These are phyloP conservation scores for Amphiura filiformis DNA, from an alignment of 35 echinoderm and acorn worm species.

Conservation along the genomic window DNA sequence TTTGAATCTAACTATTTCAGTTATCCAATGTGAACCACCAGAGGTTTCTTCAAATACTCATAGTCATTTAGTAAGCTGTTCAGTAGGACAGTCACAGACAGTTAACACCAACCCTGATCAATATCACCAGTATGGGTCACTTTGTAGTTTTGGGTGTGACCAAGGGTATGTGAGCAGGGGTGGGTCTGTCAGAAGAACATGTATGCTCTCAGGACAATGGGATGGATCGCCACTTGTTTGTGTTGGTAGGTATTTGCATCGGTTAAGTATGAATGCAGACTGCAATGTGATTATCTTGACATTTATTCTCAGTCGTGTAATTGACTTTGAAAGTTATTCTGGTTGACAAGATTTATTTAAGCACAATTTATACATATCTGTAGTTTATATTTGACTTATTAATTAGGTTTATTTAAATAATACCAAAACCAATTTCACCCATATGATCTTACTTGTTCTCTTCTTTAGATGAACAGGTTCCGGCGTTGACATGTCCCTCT, in stretches of 20 bases:
- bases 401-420: no score
- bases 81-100: not conserved
- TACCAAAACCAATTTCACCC: no score
- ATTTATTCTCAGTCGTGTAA: no score
- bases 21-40: slow-evolving; percentile 37
- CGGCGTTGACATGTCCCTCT: not conserved
- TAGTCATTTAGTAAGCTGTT: not conserved
- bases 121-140: not conserved
- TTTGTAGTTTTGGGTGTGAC: slow-evolving; percentile 19
- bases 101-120: slow-evolving; percentile 3
- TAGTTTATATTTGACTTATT: no score
- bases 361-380: no score
- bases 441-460: no score
- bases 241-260: not conserved
- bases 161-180: slow-evolving; percentile 23
- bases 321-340: no score
- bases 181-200: slow-evolving; percentile 19
- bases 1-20: slow-evolving; percentile 4
- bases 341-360: no score
- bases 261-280: no score
- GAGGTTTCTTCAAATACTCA: not conserved
- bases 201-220: slow-evolving; percentile 20
- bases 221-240: slow-evolving; percentile 36
- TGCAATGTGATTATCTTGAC: no score
- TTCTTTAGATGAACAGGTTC: not conserved